A percentile compares a stretch with the other conserved stretches of the same genome.
Conservation (phyloP, 2,797 vertebrate species). For the Chromobotia macracanthus region DNA sequence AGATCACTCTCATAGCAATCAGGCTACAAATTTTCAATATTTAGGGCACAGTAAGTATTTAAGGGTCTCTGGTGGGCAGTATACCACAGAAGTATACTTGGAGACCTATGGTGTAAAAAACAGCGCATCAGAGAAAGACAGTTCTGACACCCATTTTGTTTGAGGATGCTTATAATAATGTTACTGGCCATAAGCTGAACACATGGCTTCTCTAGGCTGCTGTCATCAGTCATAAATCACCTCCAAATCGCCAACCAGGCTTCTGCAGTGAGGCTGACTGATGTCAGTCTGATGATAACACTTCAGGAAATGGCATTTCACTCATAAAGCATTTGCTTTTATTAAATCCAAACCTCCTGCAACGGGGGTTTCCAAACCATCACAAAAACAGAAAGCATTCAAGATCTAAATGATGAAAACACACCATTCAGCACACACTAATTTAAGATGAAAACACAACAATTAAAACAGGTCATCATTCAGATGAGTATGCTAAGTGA, state of each 20-base stretch:
- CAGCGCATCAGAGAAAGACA: not conserved
- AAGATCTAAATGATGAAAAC: no score
- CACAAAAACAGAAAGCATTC: no score
- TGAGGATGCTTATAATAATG: constrained; percentile 2
- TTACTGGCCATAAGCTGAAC: not conserved
- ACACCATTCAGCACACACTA: not conserved
- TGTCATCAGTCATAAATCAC: constrained; percentile 27
- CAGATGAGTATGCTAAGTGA: not conserved
- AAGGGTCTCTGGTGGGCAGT: no score
- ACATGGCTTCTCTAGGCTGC: not conserved
- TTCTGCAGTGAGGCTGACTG: not conserved
- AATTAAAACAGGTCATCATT: not conserved
- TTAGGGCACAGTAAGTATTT: no score
- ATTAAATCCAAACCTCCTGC: not conserved
- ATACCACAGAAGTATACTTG: no score
- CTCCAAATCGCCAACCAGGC: not conserved
- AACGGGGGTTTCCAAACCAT: not conserved
- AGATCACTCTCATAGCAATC: no score
- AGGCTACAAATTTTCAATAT: no score
- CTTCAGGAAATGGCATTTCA: not conserved
- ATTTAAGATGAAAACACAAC: not conserved
- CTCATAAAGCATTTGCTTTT: not conserved
- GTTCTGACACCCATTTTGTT: constrained; percentile 23
- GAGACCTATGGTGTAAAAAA: no score
- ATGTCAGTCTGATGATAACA: not conserved